Evolutionary conservation across 1,140 invertebrate genomes (phyloP).

Genomic region (Triops cancriformis): DNA sequence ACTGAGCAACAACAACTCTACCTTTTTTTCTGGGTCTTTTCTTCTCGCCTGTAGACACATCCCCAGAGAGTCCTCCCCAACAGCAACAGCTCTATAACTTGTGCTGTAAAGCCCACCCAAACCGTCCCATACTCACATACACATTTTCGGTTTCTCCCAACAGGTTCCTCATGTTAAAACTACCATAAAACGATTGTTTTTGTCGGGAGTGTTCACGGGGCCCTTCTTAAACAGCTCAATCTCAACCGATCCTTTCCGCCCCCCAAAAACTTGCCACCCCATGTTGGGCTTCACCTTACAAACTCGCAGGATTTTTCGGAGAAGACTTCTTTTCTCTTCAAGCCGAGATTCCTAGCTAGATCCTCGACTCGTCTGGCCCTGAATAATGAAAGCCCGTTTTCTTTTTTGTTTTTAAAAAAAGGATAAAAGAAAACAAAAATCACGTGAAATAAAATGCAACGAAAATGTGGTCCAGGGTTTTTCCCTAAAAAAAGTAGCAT

Average conservation of each 20-base stretch:
- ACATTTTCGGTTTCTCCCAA: background rate
- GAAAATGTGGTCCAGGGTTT: no score
- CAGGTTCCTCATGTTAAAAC: constrained; percentile 1
- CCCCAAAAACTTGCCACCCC: background rate
- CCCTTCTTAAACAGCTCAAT: background rate
- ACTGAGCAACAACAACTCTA: no score
- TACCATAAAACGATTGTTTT: constrained; percentile 14
- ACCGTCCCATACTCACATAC: background rate
- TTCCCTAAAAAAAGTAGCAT: no score
- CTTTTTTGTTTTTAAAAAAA: no score
- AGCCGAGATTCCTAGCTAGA: no score
- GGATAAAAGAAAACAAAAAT: no score
- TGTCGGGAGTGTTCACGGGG: background rate
- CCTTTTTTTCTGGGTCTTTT: background rate
- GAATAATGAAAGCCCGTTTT: no score
- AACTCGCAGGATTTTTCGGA: background rate
- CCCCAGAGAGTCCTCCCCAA: background rate
- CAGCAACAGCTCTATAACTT: constrained; percentile 5
- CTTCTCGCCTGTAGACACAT: background rate
- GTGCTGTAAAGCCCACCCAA: background rate
- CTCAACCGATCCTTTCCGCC: background rate
- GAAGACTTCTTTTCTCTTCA: no score
- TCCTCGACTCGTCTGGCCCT: no score
- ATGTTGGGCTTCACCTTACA: background rate
- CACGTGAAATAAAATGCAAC: no score